Percentiles rank a stretch among this genome's conserved stretches.
Conservation (phyloP, 2,797 vertebrate genomes). For the Sebastes dallii region DNA sequence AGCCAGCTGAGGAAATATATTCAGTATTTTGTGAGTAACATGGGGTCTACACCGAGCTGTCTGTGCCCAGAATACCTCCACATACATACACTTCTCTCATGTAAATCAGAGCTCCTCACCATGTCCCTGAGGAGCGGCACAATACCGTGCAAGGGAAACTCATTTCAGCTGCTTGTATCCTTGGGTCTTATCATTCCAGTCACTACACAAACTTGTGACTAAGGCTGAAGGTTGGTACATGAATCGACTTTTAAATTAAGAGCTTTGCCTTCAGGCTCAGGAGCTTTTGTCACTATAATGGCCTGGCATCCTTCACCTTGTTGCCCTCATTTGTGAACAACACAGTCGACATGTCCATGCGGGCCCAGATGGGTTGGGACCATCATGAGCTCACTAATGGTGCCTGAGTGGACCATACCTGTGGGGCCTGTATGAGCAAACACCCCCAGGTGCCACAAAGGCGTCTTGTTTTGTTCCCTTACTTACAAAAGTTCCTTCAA, state of each 20-base stretch:
- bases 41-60: neutral
- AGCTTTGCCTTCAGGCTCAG: slow-evolving; percentile 4
- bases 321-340: neutral
- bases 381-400: neutral
- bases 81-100: neutral
- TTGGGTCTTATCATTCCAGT: slow-evolving; percentile 4
- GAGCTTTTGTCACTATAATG: neutral
- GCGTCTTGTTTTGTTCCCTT: neutral
- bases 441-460: neutral
- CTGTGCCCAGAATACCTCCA: slow-evolving; percentile 4
- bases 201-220: slow-evolving; percentile 1
- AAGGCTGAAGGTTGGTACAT: neutral
- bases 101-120: neutral
- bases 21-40: neutral
- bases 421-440: neutral
- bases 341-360: neutral
- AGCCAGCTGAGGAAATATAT: neutral
- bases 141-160: neutral
- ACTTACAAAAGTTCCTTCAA: neutral
- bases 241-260: slow-evolving; percentile 4
- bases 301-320: neutral
- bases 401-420: neutral
- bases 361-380: neutral
- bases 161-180: neutral
- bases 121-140: neutral